These are phyloP conservation scores for Nothobranchius furzeri DNA, from an alignment of 2,113 vertebrate species.

Conservation along the genomic window DNA sequence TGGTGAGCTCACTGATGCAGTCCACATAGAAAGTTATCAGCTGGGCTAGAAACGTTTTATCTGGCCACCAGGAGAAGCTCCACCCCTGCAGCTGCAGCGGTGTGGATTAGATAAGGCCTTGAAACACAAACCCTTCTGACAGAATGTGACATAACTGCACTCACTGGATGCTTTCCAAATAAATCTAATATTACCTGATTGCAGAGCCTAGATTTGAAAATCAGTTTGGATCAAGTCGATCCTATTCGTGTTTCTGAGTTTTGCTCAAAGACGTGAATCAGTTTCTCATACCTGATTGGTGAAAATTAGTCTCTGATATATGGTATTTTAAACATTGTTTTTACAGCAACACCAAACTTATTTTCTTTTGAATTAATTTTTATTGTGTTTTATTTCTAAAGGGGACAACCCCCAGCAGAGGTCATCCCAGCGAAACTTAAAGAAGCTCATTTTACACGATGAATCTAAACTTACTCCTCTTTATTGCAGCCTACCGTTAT, in stretches of 20 bases:
- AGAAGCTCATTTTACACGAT: neutral
- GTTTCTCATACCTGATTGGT: too few species aligned
- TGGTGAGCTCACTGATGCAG: too few species aligned
- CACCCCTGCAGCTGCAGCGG: conserved; percentile 24
- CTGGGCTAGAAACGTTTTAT: conserved; percentile 12
- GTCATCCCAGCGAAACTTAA: neutral
- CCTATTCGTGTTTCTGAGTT: too few species aligned
- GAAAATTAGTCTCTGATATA: too few species aligned
- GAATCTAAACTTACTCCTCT: too few species aligned
- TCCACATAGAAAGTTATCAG: neutral
- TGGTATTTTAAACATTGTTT: neutral
- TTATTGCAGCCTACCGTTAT: too few species aligned
- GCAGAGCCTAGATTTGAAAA: conserved; percentile 24
- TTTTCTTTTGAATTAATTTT: too few species aligned
- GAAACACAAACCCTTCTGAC: neutral
- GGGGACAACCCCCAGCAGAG: neutral
- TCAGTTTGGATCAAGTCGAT: neutral
- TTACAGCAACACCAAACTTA: neutral
- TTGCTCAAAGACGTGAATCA: neutral
- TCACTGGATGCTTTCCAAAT: conserved; percentile 13
- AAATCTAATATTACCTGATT: conserved; percentile 7
- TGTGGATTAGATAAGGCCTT: conserved; percentile 22
- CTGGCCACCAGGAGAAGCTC: conserved; percentile 1
- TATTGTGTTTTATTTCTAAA: too few species aligned
- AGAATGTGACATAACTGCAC: neutral